Conservation (phyloP, 1,140 invertebrate species). For the Oryctes rhinoceros region DNA sequence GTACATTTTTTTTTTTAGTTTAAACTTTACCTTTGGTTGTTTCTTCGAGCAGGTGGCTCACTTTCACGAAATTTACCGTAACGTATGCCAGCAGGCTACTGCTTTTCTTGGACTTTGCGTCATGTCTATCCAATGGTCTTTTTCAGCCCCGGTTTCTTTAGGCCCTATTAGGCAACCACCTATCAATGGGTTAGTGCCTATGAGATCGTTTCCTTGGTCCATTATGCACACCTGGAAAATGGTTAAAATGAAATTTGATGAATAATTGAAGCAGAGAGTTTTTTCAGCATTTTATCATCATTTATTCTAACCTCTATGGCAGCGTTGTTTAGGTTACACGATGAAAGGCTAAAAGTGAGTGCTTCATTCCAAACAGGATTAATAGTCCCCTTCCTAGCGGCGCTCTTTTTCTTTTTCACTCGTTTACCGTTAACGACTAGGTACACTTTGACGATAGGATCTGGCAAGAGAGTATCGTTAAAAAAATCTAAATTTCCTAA, state of each 20-base stretch:
- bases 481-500: constrained; percentile 24
- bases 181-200: constrained; percentile 74
- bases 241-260: background rate
- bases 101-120: constrained; percentile 81
- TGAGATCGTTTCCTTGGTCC: constrained; percentile 70
- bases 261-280: constrained; percentile 4
- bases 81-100: constrained; percentile 84
- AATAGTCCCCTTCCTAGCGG: constrained; percentile 82
- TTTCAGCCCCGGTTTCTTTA: constrained; percentile 67
- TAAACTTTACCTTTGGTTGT: constrained; percentile 11
- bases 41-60: constrained; percentile 38
- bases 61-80: constrained; percentile 64
- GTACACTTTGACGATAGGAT: constrained; percentile 93
- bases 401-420: constrained; percentile 92
- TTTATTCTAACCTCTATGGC: constrained; percentile 77
- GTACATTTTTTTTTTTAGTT: constrained; percentile 9
- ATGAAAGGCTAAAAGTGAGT: constrained; percentile 86
- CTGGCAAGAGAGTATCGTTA: constrained; percentile 60
- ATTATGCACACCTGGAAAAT: constrained; percentile 66
- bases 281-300: no score
- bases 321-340: constrained; percentile 72
- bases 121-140: constrained; percentile 84
- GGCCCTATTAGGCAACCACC: constrained; percentile 77
- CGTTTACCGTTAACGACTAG: constrained; percentile 84
- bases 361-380: constrained; percentile 97